A percentile compares a stretch with the other conserved stretches of the same genome.
These are phyloP conservation scores for Pygocentrus nattereri DNA, from an alignment of 2,797 vertebrate genomes.

Conservation along the genomic window DNA sequence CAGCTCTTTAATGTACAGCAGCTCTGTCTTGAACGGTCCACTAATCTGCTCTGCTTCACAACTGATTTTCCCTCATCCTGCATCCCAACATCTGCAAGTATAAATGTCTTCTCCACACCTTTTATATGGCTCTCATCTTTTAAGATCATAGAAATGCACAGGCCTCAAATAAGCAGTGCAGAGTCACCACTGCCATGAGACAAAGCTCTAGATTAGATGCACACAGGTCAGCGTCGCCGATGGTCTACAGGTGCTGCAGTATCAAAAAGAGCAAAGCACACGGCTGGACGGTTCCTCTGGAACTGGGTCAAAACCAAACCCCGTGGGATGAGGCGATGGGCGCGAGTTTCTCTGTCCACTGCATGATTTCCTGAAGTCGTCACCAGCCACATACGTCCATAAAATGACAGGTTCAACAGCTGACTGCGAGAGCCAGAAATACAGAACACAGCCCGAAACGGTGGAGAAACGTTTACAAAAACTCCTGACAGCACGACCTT, in stretches of 20 bases:
- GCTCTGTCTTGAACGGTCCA: not conserved
- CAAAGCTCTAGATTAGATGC: slow-evolving; percentile 3
- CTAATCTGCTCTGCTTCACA: not conserved
- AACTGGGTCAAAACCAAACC: not conserved
- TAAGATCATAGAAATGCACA: slow-evolving; percentile 4
- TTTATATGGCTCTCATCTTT: slow-evolving; percentile 11
- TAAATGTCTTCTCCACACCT: not conserved
- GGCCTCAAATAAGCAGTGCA: not conserved
- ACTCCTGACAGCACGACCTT: slow-evolving; percentile 14
- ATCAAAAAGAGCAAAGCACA: slow-evolving; percentile 11
- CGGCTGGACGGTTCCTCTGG: not conserved
- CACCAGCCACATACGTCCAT: slow-evolving; percentile 7
- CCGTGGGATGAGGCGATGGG: not conserved
- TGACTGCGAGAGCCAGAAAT: slow-evolving; percentile 23
- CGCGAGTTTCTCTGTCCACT: not conserved
- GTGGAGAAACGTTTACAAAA: slow-evolving; percentile 29
- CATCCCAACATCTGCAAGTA: not conserved
- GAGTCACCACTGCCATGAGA: not conserved
- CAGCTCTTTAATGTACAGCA: slow-evolving; percentile 12
- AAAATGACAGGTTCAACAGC: slow-evolving; percentile 15
- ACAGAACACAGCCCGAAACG: slow-evolving; percentile 29
- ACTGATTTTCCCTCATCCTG: not conserved
- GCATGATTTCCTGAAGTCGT: slow-evolving; percentile 31
- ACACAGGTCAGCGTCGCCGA: not conserved
- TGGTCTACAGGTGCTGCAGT: not conserved